Evolutionary conservation across 30 jellyfish, hydroid and myxozoan genomes (phyloP).

Genomic region (Morbakka virulenta): DNA sequence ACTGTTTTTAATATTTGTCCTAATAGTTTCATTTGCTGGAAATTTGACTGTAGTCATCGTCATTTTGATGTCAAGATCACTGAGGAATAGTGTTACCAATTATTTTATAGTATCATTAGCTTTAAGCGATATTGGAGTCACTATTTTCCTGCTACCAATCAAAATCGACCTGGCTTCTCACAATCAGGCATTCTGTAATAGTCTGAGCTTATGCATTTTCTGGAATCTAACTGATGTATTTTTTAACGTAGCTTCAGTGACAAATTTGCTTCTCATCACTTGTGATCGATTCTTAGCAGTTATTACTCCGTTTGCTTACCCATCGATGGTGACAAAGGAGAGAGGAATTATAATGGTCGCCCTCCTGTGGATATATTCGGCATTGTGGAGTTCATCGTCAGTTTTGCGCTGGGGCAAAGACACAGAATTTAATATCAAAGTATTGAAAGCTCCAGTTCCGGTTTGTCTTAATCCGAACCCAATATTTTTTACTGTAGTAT

Average conservation of each 20-base stretch:
- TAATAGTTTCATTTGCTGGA: conserved; percentile 62
- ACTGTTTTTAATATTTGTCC: conserved; percentile 14
- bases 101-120: conserved; percentile 68
- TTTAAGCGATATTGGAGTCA: conserved; percentile 58
- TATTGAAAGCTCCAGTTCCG: conserved; percentile 8
- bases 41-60: conserved; percentile 57
- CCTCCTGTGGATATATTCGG: conserved; percentile 60
- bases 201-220: conserved; percentile 48
- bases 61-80: conserved; percentile 38
- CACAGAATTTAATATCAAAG: not conserved
- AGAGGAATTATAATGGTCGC: conserved; percentile 37
- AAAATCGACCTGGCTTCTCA: conserved; percentile 39
- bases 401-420: conserved; percentile 50
- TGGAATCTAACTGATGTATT: conserved; percentile 45
- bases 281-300: conserved; percentile 69
- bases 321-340: conserved; percentile 23
- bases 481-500: conserved; percentile 48
- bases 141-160: conserved; percentile 52
- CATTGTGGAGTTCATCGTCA: conserved; percentile 59
- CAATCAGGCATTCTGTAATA: conserved; percentile 59
- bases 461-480: conserved; percentile 60
- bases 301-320: conserved; percentile 41
- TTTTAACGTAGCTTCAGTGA: conserved; percentile 72
- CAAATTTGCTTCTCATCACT: conserved; percentile 58
- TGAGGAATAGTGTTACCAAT: conserved; percentile 52